Evolutionary conservation across 2,888 invertebrate species (phyloP).

Genomic region (Hololepta plana): DNA sequence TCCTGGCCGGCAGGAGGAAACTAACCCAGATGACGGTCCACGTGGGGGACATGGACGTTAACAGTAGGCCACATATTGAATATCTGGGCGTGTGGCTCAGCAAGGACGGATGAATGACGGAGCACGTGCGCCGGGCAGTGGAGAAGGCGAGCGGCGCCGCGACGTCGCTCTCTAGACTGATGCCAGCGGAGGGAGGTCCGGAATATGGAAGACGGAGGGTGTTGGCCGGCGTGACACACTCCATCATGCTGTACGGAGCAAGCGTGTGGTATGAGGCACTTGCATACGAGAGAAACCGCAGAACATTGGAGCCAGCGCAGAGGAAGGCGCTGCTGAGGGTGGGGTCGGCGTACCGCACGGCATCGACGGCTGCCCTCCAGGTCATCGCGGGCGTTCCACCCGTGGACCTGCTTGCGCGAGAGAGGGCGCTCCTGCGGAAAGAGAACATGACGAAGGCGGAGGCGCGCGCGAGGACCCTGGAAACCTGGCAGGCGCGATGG

Average conservation of each 20-base stretch:
- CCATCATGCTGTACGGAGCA: conserved; percentile 6
- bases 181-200: conserved; percentile 4
- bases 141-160: neutral
- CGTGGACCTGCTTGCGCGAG: neutral
- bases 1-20: conserved; percentile 7
- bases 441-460: neutral
- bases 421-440: neutral
- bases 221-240: conserved; percentile 1
- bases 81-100: conserved; percentile 5
- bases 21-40: conserved; percentile 5
- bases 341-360: neutral
- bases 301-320: too few relatives aligned
- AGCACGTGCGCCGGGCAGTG: conserved; percentile 2
- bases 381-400: neutral
- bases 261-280: conserved; percentile 5
- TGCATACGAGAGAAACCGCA: neutral
- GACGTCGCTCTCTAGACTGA: conserved; percentile 3
- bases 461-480: neutral
- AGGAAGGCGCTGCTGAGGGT: too few relatives aligned
- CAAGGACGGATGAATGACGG: conserved; percentile 1
- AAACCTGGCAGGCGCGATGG: neutral
- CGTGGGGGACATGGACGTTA: conserved; percentile 1
- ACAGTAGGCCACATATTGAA: neutral
- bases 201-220: conserved; percentile 4
- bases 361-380: neutral